Evolutionary conservation across 2,888 invertebrate species (phyloP), one percentile per base, ranked within the genome.

Genomic region (Steromphala cineraria): DNA sequence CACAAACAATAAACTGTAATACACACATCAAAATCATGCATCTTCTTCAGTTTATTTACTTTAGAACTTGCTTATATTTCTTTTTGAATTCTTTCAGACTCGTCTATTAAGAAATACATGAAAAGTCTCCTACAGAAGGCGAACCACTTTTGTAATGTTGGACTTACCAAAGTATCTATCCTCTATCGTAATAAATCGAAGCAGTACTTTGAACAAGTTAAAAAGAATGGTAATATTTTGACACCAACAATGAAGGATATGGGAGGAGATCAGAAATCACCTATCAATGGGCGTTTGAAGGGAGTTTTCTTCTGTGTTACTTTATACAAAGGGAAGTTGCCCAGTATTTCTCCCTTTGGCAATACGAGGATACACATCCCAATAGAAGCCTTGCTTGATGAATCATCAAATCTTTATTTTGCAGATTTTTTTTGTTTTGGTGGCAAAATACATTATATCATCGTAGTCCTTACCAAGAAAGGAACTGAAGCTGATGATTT

Each of bases 171-270:
- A 56, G 53, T 76, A 8, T 19, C 31, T 0, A 15, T 24, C 19
- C 76, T 76, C 8, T 76, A 76, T 19, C 76, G 76, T 10, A 76
- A 55, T 55, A 55, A 76, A 55, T 53, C 76, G 7, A 7, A 8
- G 0, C 3, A 36, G 0, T 55, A 56, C 56, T 40, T 40, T 17
- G 21, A 31, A 1, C 10, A 55, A 36, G 31, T 36, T 36, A 19
- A 8, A 17, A 31, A 36, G 10, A 21, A 36, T 4, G 46, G 46
- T 10, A 46, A 46, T 0, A 17, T 56, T 19, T 53, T 76, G 76
- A 17, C 15, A 31, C 53, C 53, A 76, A n/a, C 17, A 53, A 0
- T 55, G 31, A 76, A 76, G n/a, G 76, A 76, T n/a, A 76, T 53
- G 10, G 19, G 31, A 8, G 76, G 77, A 31, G 56, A 77, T 31